These are phyloP conservation scores for Anas platyrhynchos DNA, from an alignment of 2,113 vertebrate species.

Conservation along the genomic window DNA sequence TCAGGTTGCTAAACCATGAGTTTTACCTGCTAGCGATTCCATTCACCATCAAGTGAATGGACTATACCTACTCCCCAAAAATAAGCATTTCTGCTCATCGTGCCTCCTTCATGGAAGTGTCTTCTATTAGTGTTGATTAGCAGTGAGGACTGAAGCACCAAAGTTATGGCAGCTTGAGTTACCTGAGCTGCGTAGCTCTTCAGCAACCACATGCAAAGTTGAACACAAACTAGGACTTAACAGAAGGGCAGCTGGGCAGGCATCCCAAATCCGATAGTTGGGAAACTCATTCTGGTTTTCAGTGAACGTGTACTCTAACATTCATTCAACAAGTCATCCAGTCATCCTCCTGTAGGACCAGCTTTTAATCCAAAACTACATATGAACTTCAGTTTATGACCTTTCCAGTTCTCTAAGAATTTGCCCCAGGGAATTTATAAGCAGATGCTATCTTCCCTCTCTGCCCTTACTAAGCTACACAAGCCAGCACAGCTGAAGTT, in stretches of 20 bases:
- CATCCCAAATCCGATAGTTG: not conserved
- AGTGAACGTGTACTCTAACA: not conserved
- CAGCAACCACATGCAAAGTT: not conserved
- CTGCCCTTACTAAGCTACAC: not conserved
- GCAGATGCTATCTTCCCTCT: constrained; percentile 17
- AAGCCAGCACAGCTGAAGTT: not conserved
- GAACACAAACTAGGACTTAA: not conserved
- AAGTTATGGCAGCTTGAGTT: not conserved
- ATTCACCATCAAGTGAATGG: not conserved
- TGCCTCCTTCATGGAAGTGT: not conserved
- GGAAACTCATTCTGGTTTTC: not conserved
- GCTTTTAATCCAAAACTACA: constrained; percentile 2
- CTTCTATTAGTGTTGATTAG: not conserved
- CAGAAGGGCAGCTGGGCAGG: not conserved
- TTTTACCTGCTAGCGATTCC: not conserved
- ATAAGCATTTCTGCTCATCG: not conserved
- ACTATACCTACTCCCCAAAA: not conserved
- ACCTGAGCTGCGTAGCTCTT: not conserved
- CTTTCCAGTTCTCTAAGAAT: constrained; percentile 16
- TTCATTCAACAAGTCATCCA: not conserved
- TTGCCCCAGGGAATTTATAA: not conserved
- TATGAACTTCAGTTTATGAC: not conserved
- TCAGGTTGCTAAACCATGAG: not conserved
- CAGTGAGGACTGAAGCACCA: not conserved
- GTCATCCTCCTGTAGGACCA: not conserved